A percentile compares a stretch with the other conserved stretches of the same genome.
Conservation (phyloP, 2,113 vertebrate genomes). For the Argyrosomus japonicus region DNA sequence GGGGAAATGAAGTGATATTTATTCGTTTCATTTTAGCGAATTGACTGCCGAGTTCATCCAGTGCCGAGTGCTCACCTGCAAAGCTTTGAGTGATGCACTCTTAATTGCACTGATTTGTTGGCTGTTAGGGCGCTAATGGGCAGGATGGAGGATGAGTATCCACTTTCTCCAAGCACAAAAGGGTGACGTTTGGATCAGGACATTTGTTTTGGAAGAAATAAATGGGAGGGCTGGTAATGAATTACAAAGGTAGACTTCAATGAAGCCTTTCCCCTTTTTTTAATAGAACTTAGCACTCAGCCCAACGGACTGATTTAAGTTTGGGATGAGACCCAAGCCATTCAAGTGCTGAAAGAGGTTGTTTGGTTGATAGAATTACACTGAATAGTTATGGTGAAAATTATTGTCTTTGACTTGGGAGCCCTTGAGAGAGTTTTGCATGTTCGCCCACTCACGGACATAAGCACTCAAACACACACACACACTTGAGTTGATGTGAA, state of each 20-base stretch:
- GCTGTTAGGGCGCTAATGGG: slow-evolving; percentile 68
- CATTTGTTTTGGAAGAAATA: slow-evolving; percentile 30
- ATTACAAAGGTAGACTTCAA: slow-evolving; percentile 45
- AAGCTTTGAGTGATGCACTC: slow-evolving; percentile 54
- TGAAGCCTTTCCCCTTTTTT: slow-evolving; percentile 40
- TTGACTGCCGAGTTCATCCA: slow-evolving; percentile 54
- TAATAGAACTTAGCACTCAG: slow-evolving; percentile 59
- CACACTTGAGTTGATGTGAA: slow-evolving; percentile 24
- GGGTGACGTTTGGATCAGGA: slow-evolving; percentile 25
- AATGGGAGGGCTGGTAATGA: slow-evolving; percentile 55
- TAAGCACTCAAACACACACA: slow-evolving; percentile 2
- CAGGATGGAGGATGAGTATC: slow-evolving; percentile 55
- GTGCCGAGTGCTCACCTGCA: slow-evolving; percentile 77
- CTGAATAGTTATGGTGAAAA: slow-evolving; percentile 43
- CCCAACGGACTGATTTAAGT: slow-evolving; percentile 44
- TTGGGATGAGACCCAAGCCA: slow-evolving; percentile 54
- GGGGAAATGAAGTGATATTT: slow-evolving; percentile 61
- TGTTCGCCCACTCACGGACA: not conserved
- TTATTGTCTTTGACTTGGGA: slow-evolving; percentile 50
- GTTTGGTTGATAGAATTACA: slow-evolving; percentile 40
- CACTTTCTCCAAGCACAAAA: slow-evolving; percentile 41
- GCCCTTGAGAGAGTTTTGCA: slow-evolving; percentile 30
- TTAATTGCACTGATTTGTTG: slow-evolving; percentile 74
- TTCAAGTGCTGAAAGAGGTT: slow-evolving; percentile 36
- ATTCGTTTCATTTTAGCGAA: slow-evolving; percentile 61